These are phyloP conservation scores for Steinernema carpocapsae DNA, from an alignment of 2,888 invertebrate species.

Conservation along the genomic window DNA sequence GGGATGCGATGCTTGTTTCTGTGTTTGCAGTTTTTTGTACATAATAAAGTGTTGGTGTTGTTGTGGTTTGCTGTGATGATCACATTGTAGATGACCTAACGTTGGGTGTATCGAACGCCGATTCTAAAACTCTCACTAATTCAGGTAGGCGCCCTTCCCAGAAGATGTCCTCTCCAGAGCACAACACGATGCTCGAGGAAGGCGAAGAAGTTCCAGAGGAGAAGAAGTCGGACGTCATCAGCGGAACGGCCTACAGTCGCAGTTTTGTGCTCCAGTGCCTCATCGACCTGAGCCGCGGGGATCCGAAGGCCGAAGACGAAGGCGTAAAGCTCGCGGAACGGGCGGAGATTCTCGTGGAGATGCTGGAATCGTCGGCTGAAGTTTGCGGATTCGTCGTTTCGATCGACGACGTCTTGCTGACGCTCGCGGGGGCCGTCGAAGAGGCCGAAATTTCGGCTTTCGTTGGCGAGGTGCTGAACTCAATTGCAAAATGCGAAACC, in stretches of 20 bases:
- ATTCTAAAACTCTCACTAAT: neutral
- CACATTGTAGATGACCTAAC: neutral
- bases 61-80: conserved; percentile 2
- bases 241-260: conserved; percentile 4
- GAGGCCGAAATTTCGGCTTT: neutral
- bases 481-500: neutral
- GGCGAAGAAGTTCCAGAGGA: conserved; percentile 1
- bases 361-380: neutral
- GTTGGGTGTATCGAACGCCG: neutral
- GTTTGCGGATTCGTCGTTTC: neutral
- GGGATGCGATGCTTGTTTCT: too few species aligned
- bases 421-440: neutral
- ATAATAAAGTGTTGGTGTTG: conserved; percentile 12
- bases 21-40: too few species aligned
- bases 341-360: neutral
- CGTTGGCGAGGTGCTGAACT: neutral
- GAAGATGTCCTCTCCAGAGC: neutral
- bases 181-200: neutral
- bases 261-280: conserved; percentile 4
- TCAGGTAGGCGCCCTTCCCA: neutral
- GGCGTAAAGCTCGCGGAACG: neutral
- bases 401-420: conserved; percentile 5
- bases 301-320: conserved; percentile 27
- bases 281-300: conserved; percentile 10
- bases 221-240: neutral